Evolutionary conservation across 2,797 vertebrate species (phyloP), one percentile per base, ranked within the genome.

Genomic region (Bothrops alternatus): DNA sequence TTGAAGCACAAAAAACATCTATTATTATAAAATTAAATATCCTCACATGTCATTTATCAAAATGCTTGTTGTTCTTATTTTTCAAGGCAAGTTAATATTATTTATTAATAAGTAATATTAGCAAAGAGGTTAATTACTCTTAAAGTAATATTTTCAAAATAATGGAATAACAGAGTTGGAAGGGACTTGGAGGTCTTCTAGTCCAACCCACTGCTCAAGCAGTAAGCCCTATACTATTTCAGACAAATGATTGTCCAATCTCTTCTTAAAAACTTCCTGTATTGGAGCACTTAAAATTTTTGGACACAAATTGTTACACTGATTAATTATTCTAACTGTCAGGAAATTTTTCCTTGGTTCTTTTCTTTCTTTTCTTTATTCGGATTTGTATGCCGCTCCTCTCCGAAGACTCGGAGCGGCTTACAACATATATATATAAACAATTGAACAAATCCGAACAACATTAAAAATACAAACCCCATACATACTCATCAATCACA

Each of bases 1-100:
- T 8, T 92, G 57, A n/a, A 87, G 20, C 0, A 16, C 5, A 65
- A 92, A 89, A 28, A 63, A 86, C 88, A 85, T 37, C 86, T 93
- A n/a, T 28, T 32, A 37, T 12, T 92, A 85, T 92, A 93, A 94
- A 93, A 89, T 26, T 3, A 32, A 93, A 26, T 57, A 94, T 92
- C 82, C 93, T 50, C 42, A 53, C 0, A 0, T 69, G 94, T 47
- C 23, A 47, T 53, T 93, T 91, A 5, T n/a, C 50, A 95, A 94
- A 78, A 3, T 4, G 0, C 37, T 93, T 89, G 14, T 4, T 85
- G 14, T 18, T n/a, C 94, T 91, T 26, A 0, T 47, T 56, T 78
- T 28, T 69, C 65, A 86, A 92, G 26, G 18, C 6, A 93, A 93
- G 6, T 69, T 32, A 53, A 94, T 69, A 69, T 69, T 69, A 69